Conservation (phyloP, 2,888 invertebrate genomes). For the Macrosiphum euphorbiae region DNA sequence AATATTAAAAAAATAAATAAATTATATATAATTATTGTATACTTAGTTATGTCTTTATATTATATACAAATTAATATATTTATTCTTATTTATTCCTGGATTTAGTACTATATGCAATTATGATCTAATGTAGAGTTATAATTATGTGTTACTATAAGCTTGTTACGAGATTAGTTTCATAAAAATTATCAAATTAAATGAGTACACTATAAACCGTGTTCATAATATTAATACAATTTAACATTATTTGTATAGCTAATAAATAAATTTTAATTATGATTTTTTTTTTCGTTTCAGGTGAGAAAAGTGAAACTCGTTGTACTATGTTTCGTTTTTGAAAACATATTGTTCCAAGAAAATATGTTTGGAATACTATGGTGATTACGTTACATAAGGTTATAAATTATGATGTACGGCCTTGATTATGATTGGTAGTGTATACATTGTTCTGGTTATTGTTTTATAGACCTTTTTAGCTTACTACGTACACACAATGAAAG, state of each 20-base stretch:
- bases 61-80: background rate
- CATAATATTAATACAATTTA: background rate
- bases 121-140: background rate
- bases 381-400: slow-evolving; percentile 28
- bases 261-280: background rate
- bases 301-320: background rate
- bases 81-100: background rate
- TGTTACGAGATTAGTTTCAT: background rate
- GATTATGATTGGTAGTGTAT: background rate
- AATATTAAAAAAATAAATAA: background rate
- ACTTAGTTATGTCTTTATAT: no score
- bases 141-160: background rate
- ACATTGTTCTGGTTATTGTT: slow-evolving; percentile 36
- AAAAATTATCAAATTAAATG: background rate
- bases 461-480: background rate
- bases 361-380: background rate
- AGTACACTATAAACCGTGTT: background rate
- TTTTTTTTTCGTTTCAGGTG: slow-evolving; percentile 29
- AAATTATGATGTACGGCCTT: slow-evolving; percentile 10
- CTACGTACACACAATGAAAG: background rate
- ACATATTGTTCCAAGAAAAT: slow-evolving; percentile 28
- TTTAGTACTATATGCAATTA: background rate
- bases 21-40: background rate
- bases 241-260: background rate
- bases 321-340: background rate